These are phyloP conservation scores for Micrasema longulum DNA, from an alignment of 1,140 invertebrate species.

Conservation along the genomic window DNA sequence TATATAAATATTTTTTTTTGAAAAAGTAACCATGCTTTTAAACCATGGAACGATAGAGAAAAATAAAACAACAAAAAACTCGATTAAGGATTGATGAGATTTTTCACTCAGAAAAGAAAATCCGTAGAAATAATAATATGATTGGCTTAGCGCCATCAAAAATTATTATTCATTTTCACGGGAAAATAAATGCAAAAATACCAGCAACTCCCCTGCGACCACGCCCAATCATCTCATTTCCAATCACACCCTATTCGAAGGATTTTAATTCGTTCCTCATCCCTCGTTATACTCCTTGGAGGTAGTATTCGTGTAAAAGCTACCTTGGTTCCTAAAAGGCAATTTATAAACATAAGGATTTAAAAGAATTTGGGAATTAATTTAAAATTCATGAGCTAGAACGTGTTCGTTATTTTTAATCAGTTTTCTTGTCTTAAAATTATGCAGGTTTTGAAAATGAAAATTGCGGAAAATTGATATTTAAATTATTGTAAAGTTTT, in stretches of 20 bases:
- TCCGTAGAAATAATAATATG: conserved; percentile 44
- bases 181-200: conserved; percentile 35
- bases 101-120: conserved; percentile 36
- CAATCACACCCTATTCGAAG: conserved; percentile 50
- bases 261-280: conserved; percentile 50
- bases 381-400: conserved; percentile 14
- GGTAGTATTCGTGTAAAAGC: conserved; percentile 2
- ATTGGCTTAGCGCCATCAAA: conserved; percentile 30
- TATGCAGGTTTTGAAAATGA: background rate
- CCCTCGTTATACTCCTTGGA: conserved; percentile 35
- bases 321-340: conserved; percentile 37
- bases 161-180: background rate
- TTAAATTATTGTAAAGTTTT: background rate
- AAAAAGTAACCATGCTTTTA: no score
- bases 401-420: conserved; percentile 24
- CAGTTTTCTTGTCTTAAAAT: conserved; percentile 11
- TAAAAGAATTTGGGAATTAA: conserved; percentile 21
- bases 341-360: conserved; percentile 47
- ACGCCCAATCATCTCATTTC: conserved; percentile 51
- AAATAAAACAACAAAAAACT: no score
- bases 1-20: no score
- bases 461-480: background rate
- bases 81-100: conserved; percentile 32
- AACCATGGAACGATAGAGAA: no score
- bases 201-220: conserved; percentile 16